Percentiles rank a stretch among this genome's conserved stretches.
phyloP scores from a whole-genome alignment of 2,797 vertebrate species.

The Semotilus atromaculatus region DNA sequence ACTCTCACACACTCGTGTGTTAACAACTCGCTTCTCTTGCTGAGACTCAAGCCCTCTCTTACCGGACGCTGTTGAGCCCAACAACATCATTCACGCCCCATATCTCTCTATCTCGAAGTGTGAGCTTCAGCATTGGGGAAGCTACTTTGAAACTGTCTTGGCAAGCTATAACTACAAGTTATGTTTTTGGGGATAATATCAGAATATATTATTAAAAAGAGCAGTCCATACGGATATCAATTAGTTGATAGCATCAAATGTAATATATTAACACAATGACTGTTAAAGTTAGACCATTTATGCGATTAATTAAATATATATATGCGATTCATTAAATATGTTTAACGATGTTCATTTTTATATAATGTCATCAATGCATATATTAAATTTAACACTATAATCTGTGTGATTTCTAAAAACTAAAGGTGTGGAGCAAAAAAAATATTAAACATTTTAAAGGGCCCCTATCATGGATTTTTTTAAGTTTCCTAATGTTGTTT shows the following conservation, averaged over 20 bases:
- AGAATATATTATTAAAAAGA: background rate
- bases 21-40: constrained; percentile 43
- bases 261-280: background rate
- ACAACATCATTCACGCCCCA: constrained; percentile 51
- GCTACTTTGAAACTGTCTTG: background rate
- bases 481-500: too few relatives aligned
- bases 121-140: constrained; percentile 33
- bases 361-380: background rate
- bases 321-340: background rate
- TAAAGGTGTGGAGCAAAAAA: background rate
- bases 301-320: background rate
- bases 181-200: background rate
- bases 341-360: background rate
- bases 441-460: too few relatives aligned
- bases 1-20: constrained; percentile 41
- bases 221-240: background rate
- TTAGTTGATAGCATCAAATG: background rate
- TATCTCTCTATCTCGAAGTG: constrained; percentile 51
- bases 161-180: background rate
- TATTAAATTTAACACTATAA: background rate
- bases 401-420: background rate
- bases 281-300: too few relatives aligned
- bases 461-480: too few relatives aligned
- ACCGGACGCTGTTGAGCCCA: constrained; percentile 23
- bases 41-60: constrained; percentile 63